Evolutionary conservation across 2,888 invertebrate species (phyloP).

Genomic region (Pandemis heparana): DNA sequence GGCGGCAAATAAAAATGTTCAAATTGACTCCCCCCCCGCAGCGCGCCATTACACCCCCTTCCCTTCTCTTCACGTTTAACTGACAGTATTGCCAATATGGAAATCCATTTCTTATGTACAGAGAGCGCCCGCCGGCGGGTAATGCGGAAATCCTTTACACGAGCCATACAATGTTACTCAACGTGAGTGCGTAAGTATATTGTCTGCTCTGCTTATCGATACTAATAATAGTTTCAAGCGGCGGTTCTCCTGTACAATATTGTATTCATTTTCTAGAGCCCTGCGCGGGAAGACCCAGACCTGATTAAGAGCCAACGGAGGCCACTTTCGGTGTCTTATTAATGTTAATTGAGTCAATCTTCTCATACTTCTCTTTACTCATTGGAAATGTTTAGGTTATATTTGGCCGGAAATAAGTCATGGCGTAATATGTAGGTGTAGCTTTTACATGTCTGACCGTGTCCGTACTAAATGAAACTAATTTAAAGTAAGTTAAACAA

Average conservation of each 20-base stretch:
- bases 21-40: constrained; percentile 17
- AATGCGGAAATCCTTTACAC: neutral
- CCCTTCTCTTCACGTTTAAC: constrained; percentile 6
- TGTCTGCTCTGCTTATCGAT: neutral
- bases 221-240: neutral
- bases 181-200: neutral
- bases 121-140: neutral
- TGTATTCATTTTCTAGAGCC: no score
- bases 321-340: no score
- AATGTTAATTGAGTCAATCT: no score
- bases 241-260: neutral
- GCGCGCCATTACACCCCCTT: neutral
- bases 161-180: neutral
- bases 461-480: neutral
- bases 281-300: neutral
- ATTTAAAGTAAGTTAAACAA: constrained; percentile 1
- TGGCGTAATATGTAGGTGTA: no score
- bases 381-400: no score
- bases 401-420: no score
- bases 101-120: constrained; percentile 32
- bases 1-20: constrained; percentile 29
- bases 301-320: no score
- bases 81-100: constrained; percentile 36
- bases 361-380: no score
- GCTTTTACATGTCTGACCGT: no score